Percentiles rank a stretch among this genome's conserved stretches.
Evolutionary conservation across 2,888 invertebrate genomes (phyloP).

Genomic region (Cloeon dipterum): DNA sequence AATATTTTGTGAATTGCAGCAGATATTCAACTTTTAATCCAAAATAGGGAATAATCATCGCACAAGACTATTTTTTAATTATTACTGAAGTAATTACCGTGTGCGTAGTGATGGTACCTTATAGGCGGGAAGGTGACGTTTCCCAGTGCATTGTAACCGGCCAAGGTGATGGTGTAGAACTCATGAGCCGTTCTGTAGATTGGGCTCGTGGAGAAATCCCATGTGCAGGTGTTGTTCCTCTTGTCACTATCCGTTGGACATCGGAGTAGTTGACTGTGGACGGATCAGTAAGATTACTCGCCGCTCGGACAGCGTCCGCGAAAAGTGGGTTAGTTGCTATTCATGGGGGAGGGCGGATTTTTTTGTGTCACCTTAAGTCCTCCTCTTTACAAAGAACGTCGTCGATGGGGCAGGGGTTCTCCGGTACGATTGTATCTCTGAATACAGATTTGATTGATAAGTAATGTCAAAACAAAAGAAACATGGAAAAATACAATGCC

Average conservation of each 20-base stretch:
- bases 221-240: slow-evolving; percentile 19
- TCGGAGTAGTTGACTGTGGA: not conserved
- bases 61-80: not conserved
- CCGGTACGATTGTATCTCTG: too few species aligned
- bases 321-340: not conserved
- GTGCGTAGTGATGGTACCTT: slow-evolving; percentile 31
- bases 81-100: slow-evolving; percentile 17
- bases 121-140: slow-evolving; percentile 21
- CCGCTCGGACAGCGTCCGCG: not conserved
- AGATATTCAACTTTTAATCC: too few species aligned
- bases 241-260: slow-evolving; percentile 14
- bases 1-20: too few species aligned
- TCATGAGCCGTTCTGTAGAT: slow-evolving; percentile 27
- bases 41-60: not conserved
- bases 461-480: too few species aligned
- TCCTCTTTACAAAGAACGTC: too few species aligned
- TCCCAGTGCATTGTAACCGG: slow-evolving; percentile 37
- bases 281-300: too few species aligned
- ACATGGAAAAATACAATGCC: too few species aligned
- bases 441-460: too few species aligned
- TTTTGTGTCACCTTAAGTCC: not conserved
- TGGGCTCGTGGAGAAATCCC: slow-evolving; percentile 24
- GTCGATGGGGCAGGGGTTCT: too few species aligned
- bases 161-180: slow-evolving; percentile 31
- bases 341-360: not conserved